phyloP scores from a whole-genome alignment of 1,140 invertebrate species.

The Leptopilina boulardi region DNA sequence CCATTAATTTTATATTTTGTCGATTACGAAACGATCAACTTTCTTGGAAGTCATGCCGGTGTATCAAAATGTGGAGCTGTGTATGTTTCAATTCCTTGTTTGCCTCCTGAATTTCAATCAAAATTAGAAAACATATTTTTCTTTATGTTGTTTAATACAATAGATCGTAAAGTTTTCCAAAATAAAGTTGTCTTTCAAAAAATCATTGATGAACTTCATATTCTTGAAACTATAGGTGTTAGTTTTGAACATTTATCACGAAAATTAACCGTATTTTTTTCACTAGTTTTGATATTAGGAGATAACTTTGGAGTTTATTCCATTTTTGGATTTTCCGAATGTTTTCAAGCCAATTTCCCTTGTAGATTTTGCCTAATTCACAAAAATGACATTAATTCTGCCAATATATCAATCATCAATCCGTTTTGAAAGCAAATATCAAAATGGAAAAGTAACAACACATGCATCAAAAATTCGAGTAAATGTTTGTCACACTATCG shows the following conservation, averaged over 20 bases:
- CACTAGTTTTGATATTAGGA: not conserved
- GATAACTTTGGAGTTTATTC: not conserved
- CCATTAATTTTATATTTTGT: too few species aligned
- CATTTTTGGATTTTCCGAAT: not conserved
- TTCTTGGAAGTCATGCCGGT: too few species aligned
- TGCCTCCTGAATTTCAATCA: too few species aligned
- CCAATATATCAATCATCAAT: constrained; percentile 21
- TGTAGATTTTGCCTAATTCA: not conserved
- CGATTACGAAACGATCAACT: too few species aligned
- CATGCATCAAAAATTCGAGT: not conserved
- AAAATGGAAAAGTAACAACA: constrained; percentile 32
- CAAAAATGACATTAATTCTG: constrained; percentile 10
- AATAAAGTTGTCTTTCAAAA: not conserved
- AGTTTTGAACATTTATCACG: not conserved
- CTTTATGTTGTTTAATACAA: too few species aligned
- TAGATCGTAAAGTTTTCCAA: not conserved
- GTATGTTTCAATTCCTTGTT: too few species aligned
- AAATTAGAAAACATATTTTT: too few species aligned
- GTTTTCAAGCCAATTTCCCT: constrained; percentile 3
- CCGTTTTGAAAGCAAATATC: constrained; percentile 34
- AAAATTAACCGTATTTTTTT: not conserved
- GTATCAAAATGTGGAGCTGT: too few species aligned
- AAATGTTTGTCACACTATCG: constrained; percentile 28
- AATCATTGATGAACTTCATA: not conserved
- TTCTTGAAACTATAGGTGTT: not conserved